These are phyloP conservation scores for Prionace glauca DNA, from an alignment of 2,797 vertebrate species.

Conservation along the genomic window DNA sequence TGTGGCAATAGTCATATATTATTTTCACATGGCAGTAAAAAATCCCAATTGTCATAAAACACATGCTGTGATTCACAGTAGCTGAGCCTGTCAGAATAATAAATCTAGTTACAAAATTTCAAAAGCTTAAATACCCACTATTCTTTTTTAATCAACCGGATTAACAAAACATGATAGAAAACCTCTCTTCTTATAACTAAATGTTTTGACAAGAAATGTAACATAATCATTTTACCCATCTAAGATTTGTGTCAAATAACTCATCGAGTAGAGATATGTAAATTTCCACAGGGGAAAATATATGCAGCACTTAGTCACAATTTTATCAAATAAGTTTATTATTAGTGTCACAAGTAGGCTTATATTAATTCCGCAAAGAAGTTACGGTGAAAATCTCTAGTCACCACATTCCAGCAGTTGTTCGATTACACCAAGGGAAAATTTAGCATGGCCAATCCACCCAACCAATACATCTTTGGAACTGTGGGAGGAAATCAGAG, in stretches of 20 bases:
- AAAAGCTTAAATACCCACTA: neutral
- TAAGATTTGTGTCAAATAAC: neutral
- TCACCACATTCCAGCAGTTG: too few relatives aligned
- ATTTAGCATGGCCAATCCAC: too few relatives aligned
- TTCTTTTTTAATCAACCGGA: neutral
- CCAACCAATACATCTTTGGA: too few relatives aligned
- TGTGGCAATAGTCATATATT: neutral
- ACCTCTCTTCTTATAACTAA: neutral
- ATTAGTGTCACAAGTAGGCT: too few relatives aligned
- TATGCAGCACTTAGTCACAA: neutral
- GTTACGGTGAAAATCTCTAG: too few relatives aligned
- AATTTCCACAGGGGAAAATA: neutral
- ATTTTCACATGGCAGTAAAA: neutral
- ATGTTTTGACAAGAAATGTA: neutral
- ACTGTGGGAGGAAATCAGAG: too few relatives aligned
- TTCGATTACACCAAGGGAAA: too few relatives aligned
- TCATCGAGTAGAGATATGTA: neutral
- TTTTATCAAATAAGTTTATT: neutral
- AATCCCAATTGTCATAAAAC: neutral
- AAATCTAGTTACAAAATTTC: neutral
- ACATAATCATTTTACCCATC: neutral
- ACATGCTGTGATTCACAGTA: neutral
- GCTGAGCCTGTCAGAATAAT: neutral
- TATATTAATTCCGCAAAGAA: too few relatives aligned
- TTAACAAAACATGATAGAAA: neutral